Evolutionary conservation across 1,140 invertebrate genomes (phyloP).

Genomic region (Bemisia tabaci): DNA sequence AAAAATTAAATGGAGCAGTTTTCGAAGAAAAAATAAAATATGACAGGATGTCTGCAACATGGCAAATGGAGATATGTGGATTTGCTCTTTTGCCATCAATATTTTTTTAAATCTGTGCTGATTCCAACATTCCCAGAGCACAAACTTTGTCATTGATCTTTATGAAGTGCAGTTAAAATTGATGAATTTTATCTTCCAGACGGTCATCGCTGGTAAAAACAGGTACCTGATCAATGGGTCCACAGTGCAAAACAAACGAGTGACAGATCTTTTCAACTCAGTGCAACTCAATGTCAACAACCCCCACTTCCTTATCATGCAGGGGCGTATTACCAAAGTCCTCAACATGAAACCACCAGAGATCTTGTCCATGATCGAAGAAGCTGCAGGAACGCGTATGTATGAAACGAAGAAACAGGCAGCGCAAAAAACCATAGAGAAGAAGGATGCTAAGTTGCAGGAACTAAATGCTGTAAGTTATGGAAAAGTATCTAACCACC

Average conservation of each 20-base stretch:
- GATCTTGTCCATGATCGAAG: conserved; percentile 97
- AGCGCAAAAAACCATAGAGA: conserved; percentile 77
- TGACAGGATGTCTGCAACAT: no score
- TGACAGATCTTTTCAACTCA: conserved; percentile 90
- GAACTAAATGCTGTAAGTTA: conserved; percentile 67
- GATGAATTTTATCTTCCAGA: conserved; percentile 31
- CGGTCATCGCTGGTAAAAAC: conserved; percentile 42
- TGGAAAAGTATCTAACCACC: conserved; percentile 6
- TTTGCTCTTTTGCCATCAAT: no score
- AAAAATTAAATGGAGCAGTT: no score
- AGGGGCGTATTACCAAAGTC: conserved; percentile 97
- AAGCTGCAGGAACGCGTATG: conserved; percentile 95
- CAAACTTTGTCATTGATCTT: no score
- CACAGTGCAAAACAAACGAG: conserved; percentile 73
- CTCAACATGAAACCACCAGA: conserved; percentile 97
- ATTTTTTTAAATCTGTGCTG: no score
- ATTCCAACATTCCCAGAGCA: no score
- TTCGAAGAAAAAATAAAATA: no score
- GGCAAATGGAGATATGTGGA: no score
- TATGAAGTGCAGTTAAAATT: no score
- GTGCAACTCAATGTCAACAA: conserved; percentile 98
- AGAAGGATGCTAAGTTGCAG: conserved; percentile 82
- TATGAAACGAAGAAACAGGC: conserved; percentile 89
- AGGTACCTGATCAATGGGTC: conserved; percentile 86
- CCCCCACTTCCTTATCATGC: conserved; percentile 99